Conservation (phyloP, 1,140 invertebrate genomes). For the Trachelipus rathkii region DNA sequence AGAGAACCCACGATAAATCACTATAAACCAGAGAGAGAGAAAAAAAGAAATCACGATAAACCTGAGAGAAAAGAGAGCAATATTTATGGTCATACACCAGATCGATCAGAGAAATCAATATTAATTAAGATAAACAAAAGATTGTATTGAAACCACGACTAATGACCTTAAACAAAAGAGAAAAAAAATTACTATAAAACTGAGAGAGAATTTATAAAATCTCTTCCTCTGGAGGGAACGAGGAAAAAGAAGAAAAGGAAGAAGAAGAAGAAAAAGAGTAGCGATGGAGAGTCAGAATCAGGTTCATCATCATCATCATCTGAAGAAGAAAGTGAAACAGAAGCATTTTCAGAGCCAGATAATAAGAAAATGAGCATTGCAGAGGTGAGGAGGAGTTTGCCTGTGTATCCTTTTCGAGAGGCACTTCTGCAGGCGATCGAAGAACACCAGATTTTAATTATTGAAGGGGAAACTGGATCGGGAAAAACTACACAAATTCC, state of each 20-base stretch:
- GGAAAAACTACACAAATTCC: constrained; percentile 99
- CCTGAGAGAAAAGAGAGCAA: too few species aligned
- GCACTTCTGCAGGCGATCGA: constrained; percentile 58
- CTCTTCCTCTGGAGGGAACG: constrained; percentile 81
- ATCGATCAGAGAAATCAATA: too few species aligned
- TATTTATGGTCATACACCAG: too few species aligned
- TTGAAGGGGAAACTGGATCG: constrained; percentile 91
- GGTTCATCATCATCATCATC: constrained; percentile 16
- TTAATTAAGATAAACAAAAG: too few species aligned
- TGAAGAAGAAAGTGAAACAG: constrained; percentile 51
- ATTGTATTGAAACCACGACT: too few species aligned
- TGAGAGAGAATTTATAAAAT: too few species aligned
- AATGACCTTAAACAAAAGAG: too few species aligned
- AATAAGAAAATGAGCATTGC: constrained; percentile 77
- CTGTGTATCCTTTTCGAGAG: constrained; percentile 88
- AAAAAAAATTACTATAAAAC: too few species aligned
- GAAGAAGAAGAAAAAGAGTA: constrained; percentile 26
- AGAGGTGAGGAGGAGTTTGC: constrained; percentile 88
- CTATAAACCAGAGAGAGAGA: too few species aligned
- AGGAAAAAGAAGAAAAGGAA: constrained; percentile 46
- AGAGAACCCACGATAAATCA: constrained; percentile 85
- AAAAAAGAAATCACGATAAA: too few species aligned
- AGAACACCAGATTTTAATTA: constrained; percentile 68
- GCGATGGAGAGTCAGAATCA: neutral
- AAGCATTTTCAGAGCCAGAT: constrained; percentile 62